phyloP scores from a whole-genome alignment of 1,140 invertebrate species.

The Heliothis virescens region DNA sequence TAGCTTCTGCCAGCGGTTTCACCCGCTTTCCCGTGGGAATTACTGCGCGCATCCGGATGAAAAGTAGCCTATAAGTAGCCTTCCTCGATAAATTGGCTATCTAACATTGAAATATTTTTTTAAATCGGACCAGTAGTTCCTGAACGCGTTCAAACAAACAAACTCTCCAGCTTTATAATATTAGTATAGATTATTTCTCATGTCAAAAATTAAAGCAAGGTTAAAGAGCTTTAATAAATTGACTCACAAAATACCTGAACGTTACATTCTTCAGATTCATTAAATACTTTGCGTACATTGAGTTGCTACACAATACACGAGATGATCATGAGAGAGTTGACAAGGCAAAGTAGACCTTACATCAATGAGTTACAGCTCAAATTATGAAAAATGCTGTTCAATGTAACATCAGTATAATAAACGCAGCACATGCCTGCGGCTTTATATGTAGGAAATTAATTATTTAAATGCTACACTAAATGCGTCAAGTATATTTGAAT shows the following conservation, averaged over 20 bases:
- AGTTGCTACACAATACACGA: neutral
- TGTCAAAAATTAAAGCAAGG: conserved; percentile 24
- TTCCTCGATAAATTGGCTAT: too few relatives aligned
- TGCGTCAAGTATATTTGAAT: conserved; percentile 8
- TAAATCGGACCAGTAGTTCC: too few relatives aligned
- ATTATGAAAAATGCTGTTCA: neutral
- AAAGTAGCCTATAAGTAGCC: too few relatives aligned
- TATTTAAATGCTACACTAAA: neutral
- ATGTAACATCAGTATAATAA: neutral
- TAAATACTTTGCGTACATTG: conserved; percentile 14
- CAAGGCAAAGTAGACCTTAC: neutral
- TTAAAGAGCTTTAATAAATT: conserved; percentile 25
- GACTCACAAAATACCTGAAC: conserved; percentile 3
- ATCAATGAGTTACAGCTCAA: neutral
- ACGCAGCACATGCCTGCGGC: neutral
- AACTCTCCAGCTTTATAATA: too few relatives aligned
- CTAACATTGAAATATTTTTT: too few relatives aligned
- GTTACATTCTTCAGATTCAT: conserved; percentile 17
- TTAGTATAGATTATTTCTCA: conserved; percentile 12
- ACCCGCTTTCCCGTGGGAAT: too few relatives aligned
- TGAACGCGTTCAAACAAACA: too few relatives aligned
- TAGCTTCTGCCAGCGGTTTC: too few relatives aligned
- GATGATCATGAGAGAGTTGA: neutral
- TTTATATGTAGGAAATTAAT: conserved; percentile 5
- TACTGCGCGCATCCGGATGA: too few relatives aligned